Conservation (phyloP, 2,113 vertebrate genomes). For the Arenaria interpres region DNA sequence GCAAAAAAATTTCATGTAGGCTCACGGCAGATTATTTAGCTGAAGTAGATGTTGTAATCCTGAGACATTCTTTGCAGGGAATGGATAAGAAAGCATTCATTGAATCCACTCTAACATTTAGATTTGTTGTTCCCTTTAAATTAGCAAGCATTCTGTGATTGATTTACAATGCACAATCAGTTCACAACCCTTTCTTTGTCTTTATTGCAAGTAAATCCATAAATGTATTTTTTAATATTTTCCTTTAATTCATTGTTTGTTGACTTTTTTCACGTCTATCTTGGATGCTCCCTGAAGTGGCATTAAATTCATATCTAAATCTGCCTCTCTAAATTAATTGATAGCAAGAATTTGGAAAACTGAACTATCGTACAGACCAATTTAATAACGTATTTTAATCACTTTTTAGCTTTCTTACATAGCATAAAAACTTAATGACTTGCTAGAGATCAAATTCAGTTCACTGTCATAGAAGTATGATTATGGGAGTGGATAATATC, state of each 20-base stretch:
- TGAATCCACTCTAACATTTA: neutral
- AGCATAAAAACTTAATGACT: neutral
- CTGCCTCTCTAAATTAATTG: neutral
- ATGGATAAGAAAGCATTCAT: neutral
- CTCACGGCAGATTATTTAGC: neutral
- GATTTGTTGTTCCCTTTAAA: neutral
- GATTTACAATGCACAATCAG: neutral
- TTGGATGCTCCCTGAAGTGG: neutral
- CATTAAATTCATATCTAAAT: neutral
- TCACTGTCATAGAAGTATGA: neutral
- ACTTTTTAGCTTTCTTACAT: neutral
- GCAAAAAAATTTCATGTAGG: neutral
- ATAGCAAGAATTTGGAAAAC: neutral
- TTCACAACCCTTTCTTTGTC: neutral
- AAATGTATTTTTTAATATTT: neutral
- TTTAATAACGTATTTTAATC: neutral
- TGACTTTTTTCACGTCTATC: neutral
- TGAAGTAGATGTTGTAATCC: neutral
- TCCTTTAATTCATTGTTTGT: neutral
- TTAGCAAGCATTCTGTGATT: neutral
- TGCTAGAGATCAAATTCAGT: neutral
- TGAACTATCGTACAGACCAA: neutral
- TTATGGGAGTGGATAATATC: neutral
- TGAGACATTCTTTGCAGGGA: neutral
- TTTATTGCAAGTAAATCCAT: neutral